Conservation (phyloP, 2,113 vertebrate genomes). For the Gavia stellata region DNA sequence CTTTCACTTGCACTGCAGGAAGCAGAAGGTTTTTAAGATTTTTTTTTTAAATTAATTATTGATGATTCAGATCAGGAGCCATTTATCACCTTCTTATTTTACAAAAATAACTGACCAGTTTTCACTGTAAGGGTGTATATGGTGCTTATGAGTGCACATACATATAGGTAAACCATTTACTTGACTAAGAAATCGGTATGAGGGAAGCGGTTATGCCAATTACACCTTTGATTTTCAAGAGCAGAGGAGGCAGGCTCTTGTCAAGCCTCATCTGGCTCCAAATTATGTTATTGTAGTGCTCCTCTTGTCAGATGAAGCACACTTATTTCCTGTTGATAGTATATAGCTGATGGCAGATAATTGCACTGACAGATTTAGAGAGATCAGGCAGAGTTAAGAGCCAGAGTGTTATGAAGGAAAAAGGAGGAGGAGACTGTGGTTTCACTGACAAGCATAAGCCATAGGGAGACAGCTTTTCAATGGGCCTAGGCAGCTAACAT, state of each 20-base stretch:
- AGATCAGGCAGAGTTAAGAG: not conserved
- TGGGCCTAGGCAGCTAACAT: not conserved
- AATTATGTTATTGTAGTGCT: not conserved
- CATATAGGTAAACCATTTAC: not conserved
- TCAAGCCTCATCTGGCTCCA: not conserved
- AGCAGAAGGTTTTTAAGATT: conserved; percentile 40
- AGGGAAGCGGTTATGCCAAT: not conserved
- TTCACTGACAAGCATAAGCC: not conserved
- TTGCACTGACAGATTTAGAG: not conserved
- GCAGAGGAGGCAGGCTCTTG: not conserved
- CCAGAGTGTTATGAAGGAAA: not conserved
- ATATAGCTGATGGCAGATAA: not conserved
- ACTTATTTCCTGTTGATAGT: conserved; percentile 4
- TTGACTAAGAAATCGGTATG: not conserved
- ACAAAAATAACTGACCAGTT: conserved; percentile 36
- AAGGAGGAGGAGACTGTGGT: not conserved
- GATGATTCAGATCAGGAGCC: conserved; percentile 53
- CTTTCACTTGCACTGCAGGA: conserved; percentile 63
- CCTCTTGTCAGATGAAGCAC: not conserved
- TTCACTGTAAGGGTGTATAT: not conserved
- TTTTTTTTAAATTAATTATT: conserved; percentile 64
- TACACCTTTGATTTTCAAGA: conserved; percentile 1
- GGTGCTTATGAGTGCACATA: not conserved
- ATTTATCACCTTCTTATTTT: conserved; percentile 58
- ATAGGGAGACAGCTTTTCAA: not conserved